Evolutionary conservation across 2,113 vertebrate genomes (phyloP).

Genomic region (Eubucco bourcierii): DNA sequence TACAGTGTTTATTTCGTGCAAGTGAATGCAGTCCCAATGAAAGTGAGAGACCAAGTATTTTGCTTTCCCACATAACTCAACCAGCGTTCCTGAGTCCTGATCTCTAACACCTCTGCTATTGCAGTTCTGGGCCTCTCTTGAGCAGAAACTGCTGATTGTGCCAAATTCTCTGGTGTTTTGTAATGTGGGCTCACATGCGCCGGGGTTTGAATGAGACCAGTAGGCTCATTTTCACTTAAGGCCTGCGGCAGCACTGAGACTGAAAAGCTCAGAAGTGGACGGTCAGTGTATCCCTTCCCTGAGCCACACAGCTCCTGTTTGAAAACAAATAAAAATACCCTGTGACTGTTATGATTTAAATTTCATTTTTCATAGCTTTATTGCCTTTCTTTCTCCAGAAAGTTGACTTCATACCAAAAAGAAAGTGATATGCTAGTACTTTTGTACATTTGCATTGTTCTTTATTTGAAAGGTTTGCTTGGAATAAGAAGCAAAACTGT

Average conservation of each 20-base stretch:
- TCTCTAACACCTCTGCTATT: constrained; percentile 72
- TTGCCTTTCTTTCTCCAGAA: background rate
- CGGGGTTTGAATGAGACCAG: constrained; percentile 52
- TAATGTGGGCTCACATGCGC: constrained; percentile 46
- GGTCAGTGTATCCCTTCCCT: constrained; percentile 20
- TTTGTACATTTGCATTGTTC: background rate
- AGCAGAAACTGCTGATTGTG: constrained; percentile 68
- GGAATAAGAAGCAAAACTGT: background rate
- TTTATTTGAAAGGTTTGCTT: background rate
- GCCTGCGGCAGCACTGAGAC: background rate
- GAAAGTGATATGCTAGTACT: background rate
- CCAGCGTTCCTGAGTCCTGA: constrained; percentile 20
- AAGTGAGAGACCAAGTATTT: background rate
- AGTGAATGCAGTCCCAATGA: constrained; percentile 30
- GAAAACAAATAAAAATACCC: constrained; percentile 31
- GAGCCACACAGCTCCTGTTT: constrained; percentile 51
- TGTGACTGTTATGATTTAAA: background rate
- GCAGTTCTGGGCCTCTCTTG: constrained; percentile 61
- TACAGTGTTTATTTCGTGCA: constrained; percentile 40
- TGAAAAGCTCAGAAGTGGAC: constrained; percentile 13
- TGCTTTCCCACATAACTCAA: constrained; percentile 52
- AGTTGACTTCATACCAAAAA: background rate
- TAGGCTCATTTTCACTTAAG: constrained; percentile 54
- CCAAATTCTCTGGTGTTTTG: constrained; percentile 71
- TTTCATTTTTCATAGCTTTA: background rate